Base-by-base conservation (phyloP, 1,140 invertebrate genomes). In the Drosophila ohnishii region DNA sequence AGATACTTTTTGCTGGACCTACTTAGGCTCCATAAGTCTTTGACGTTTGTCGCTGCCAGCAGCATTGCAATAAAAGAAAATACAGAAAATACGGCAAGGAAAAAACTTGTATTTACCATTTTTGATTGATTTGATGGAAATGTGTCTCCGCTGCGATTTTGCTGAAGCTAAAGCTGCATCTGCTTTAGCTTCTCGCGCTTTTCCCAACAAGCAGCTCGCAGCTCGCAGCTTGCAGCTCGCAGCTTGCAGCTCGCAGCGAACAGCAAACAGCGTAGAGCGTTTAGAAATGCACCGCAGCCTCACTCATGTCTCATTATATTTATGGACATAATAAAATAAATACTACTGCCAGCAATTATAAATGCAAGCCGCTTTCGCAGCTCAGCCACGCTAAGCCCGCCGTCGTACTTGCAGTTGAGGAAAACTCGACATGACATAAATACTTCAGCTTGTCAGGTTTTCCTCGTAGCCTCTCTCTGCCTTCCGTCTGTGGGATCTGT, bases 321-420 rank as follows among this genome's bases (percentile, higher is more conserved):
- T 88, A 88, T 88, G 80, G 84, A 88, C 84, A 88, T 84, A 88
- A 88, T 88, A 88, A 88, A 88, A 84, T 88, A 88, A 88, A 88
- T 88, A 86, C 83, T 87, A 69, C 73, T 75, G 65, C 55, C 85
- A 88, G 78, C 84, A 88, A 88, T 88, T 88, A 88, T 85, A 88
- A 88, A 88, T 88, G 80, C 84, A 89, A 78, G 80, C 84, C 65
- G 82, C 82, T 82, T 85, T 86, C 82, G 60, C 80, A 74, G 81
- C 82, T 84, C 79, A 76, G 40, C 63, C 47, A 45, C 40, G 32
- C 58, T 55, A 61, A 73, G 42, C 42, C 61, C 35, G 63, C 47
- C 63, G 39, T 59, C 35, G 28, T 37, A 45, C 32, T 55, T 39
- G 39, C 45, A 55, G 61, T 42, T 62, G 42, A 63, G 55, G 63